A percentile compares a stretch with the other conserved stretches of the same genome.
These are phyloP conservation scores for Acrobasis suavella DNA, from an alignment of 2,888 invertebrate genomes.

Conservation along the genomic window DNA sequence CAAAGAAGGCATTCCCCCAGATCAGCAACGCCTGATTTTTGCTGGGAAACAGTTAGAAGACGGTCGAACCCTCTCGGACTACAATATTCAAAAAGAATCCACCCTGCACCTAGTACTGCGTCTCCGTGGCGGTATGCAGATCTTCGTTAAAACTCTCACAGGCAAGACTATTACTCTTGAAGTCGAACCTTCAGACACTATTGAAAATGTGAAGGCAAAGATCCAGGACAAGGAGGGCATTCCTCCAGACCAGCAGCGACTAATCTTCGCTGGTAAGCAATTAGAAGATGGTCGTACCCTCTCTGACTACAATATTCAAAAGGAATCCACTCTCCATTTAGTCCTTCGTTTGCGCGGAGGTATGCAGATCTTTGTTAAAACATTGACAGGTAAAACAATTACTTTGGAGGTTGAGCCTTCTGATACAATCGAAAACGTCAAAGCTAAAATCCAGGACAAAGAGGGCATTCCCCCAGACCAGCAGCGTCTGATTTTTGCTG, in stretches of 20 bases:
- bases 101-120: conserved; percentile 43
- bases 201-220: conserved; percentile 94
- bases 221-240: conserved; percentile 92
- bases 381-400: conserved; percentile 56
- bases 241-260: conserved; percentile 86
- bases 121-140: conserved; percentile 84
- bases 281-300: conserved; percentile 42
- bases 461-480: conserved; percentile 68
- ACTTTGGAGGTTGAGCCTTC: conserved; percentile 63
- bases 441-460: conserved; percentile 66
- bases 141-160: conserved; percentile 94
- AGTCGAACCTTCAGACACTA: conserved; percentile 92
- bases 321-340: conserved; percentile 44
- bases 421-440: conserved; percentile 66
- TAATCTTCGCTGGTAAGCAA: conserved; percentile 48
- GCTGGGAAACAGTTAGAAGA: conserved; percentile 45
- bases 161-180: conserved; percentile 94
- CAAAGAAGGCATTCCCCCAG: conserved; percentile 46
- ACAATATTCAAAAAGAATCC: conserved; percentile 44
- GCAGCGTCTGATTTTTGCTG: conserved; percentile 63
- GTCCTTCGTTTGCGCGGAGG: conserved; percentile 45
- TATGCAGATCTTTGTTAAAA: conserved; percentile 63
- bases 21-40: conserved; percentile 45
- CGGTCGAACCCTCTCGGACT: conserved; percentile 42
- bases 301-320: conserved; percentile 46